Conservation (phyloP, 2,113 vertebrate genomes). For the Opisthocomus hoazin region DNA sequence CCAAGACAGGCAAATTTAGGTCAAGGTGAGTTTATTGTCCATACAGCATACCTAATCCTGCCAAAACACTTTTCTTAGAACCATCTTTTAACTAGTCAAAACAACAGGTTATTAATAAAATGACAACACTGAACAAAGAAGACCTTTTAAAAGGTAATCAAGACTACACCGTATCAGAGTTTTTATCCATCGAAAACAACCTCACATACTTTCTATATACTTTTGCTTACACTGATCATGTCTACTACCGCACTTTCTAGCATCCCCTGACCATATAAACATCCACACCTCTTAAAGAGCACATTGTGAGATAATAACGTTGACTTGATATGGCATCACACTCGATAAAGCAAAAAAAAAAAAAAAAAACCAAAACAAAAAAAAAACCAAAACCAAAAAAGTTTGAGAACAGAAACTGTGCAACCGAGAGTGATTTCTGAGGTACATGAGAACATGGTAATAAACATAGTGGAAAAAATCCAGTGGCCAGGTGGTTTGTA, state of each 20-base stretch:
- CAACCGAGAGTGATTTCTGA: conserved; percentile 87
- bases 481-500: conserved; percentile 53
- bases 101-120: conserved; percentile 75
- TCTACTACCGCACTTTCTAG: conserved; percentile 70
- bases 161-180: conserved; percentile 58
- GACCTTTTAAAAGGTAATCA: conserved; percentile 66
- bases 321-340: conserved; percentile 85
- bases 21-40: conserved; percentile 89
- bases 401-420: conserved; percentile 86
- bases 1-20: conserved; percentile 45
- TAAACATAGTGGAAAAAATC: conserved; percentile 81
- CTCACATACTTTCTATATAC: conserved; percentile 65
- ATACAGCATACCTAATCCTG: conserved; percentile 77
- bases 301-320: conserved; percentile 78
- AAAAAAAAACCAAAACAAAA: background rate
- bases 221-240: conserved; percentile 59
- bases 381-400: background rate
- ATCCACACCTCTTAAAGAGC: conserved; percentile 77
- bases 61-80: conserved; percentile 77
- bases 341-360: conserved; percentile 84
- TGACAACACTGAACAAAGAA: conserved; percentile 75
- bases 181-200: conserved; percentile 58
- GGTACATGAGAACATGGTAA: conserved; percentile 87
- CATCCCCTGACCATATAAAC: conserved; percentile 73
- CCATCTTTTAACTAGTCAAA: conserved; percentile 76